Percentiles rank a stretch among this genome's conserved stretches.
Evolutionary conservation across 1,140 invertebrate species (phyloP).

Genomic region (Papilio polyxenes): DNA sequence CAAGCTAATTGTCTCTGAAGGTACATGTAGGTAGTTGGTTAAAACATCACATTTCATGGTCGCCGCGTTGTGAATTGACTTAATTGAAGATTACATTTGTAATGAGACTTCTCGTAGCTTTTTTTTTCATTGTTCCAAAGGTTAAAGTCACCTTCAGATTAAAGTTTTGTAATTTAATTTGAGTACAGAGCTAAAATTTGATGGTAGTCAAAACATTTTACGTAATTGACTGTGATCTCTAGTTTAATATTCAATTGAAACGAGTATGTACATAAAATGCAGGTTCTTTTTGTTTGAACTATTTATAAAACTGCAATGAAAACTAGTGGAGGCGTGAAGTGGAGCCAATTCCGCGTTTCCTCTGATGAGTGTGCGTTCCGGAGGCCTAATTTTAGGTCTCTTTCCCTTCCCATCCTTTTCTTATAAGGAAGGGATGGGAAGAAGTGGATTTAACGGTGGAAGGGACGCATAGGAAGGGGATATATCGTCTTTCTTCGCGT

Average conservation of each 20-base stretch:
- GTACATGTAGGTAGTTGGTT: conserved; percentile 15
- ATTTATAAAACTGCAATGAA: no score
- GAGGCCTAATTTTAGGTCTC: no score
- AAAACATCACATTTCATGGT: not conserved
- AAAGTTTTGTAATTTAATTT: not conserved
- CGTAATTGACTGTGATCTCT: not conserved
- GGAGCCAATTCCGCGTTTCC: no score
- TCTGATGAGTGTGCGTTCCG: no score
- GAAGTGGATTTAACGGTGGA: no score
- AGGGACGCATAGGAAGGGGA: no score
- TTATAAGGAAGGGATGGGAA: not conserved
- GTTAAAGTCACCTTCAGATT: conserved; percentile 6
- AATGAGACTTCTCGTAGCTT: not conserved
- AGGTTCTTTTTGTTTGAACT: not conserved
- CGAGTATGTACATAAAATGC: not conserved
- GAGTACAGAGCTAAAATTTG: not conserved
- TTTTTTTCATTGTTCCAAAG: not conserved
- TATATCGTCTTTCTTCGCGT: no score
- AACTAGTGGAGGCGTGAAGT: no score
- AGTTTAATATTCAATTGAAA: not conserved
- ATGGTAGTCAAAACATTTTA: not conserved
- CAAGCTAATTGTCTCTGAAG: conserved; percentile 40
- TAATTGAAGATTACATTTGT: conserved; percentile 6
- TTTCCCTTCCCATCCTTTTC: no score
- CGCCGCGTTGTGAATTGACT: not conserved